These are phyloP conservation scores for Trichosurus vulpecula DNA, from an alignment of 2,797 vertebrate genomes.

Conservation along the genomic window DNA sequence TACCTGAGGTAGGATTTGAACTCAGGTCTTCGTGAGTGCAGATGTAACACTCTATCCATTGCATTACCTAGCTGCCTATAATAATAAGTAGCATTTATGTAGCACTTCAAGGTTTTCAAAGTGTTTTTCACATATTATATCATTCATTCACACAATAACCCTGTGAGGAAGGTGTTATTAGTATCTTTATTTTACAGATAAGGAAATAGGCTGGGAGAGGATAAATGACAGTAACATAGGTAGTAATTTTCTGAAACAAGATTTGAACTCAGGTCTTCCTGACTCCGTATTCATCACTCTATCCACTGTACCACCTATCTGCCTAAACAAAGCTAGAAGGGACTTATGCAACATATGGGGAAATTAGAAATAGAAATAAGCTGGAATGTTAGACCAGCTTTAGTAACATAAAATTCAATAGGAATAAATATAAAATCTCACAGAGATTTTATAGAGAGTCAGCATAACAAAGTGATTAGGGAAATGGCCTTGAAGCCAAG, in stretches of 20 bases:
- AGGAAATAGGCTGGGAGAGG: background rate
- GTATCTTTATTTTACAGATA: background rate
- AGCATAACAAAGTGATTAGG: background rate
- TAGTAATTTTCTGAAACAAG: background rate
- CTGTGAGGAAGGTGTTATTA: background rate
- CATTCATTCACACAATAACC: background rate
- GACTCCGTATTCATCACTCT: background rate
- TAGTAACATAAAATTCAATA: background rate
- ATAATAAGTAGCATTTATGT: background rate
- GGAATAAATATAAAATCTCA: background rate
- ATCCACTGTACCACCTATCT: background rate
- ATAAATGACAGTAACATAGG: background rate
- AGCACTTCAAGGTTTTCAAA: background rate
- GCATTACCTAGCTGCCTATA: background rate
- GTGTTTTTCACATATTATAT: background rate
- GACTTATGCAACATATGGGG: background rate
- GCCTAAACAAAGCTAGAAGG: background rate
- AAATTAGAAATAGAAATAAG: background rate
- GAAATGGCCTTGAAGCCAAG: background rate
- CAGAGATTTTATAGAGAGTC: background rate
- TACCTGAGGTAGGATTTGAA: background rate
- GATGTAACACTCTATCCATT: background rate
- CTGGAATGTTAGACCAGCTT: background rate
- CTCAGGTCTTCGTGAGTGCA: background rate
- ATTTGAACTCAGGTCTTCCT: background rate